A percentile compares a stretch with the other conserved stretches of the same genome.
phyloP scores from a whole-genome alignment of 2,797 vertebrate genomes.

The Poecilia gillii region DNA sequence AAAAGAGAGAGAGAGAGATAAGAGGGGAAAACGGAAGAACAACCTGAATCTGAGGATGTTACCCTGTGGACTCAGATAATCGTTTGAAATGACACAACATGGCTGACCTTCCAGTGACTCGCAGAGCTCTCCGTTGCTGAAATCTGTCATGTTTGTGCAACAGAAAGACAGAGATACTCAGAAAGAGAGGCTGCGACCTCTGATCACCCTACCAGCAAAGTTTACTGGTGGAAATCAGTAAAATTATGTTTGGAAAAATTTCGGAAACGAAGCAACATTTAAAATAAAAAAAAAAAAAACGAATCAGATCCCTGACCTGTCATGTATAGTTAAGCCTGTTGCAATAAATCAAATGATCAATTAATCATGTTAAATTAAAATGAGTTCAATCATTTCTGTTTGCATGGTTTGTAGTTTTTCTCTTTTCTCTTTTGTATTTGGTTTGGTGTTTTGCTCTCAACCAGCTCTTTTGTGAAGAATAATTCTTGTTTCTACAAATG shows the following conservation, averaged over 20 bases:
- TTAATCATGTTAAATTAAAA: too few relatives aligned
- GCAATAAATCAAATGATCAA: too few relatives aligned
- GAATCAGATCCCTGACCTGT: too few relatives aligned
- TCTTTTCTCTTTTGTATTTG: too few relatives aligned
- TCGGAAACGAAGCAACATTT: not conserved
- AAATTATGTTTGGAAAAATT: not conserved
- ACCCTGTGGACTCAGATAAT: slow-evolving; percentile 22
- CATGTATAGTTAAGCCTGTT: too few relatives aligned
- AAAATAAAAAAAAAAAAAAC: not conserved
- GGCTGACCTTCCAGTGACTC: slow-evolving; percentile 39
- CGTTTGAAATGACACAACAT: slow-evolving; percentile 21
- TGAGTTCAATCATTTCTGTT: too few relatives aligned
- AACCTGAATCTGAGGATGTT: not conserved
- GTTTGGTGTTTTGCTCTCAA: not conserved
- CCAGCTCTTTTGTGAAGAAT: too few relatives aligned
- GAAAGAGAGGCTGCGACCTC: not conserved
- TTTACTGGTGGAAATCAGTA: not conserved
- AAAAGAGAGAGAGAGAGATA: slow-evolving; percentile 1
- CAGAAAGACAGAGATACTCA: not conserved
- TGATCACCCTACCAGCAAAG: not conserved
- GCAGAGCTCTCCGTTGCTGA: not conserved
- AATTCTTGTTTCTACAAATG: too few relatives aligned
- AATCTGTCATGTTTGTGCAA: slow-evolving; percentile 3
- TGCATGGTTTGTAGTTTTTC: too few relatives aligned
- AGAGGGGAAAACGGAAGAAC: not conserved